Evolutionary conservation across 2,888 invertebrate genomes (phyloP).

Genomic region (Beris chalybata): DNA sequence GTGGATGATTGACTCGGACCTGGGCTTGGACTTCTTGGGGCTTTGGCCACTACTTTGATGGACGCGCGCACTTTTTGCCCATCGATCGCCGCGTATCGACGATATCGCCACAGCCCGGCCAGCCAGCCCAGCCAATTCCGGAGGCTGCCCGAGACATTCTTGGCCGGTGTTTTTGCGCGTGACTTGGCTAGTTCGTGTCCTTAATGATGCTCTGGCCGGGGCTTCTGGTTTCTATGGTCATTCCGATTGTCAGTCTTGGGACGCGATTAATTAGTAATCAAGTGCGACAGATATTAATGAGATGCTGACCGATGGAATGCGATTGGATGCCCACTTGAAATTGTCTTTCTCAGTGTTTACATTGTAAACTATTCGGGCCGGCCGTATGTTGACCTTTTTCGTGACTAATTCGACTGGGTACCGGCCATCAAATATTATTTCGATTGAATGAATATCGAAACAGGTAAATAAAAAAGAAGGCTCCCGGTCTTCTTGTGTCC

Average conservation of each 20-base stretch:
- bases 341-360: conserved; percentile 5
- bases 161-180: conserved; percentile 29
- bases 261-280: conserved; percentile 30
- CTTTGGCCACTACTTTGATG: conserved; percentile 7
- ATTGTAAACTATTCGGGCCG: conserved; percentile 8
- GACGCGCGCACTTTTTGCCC: conserved; percentile 13
- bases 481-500: too few species aligned
- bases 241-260: conserved; percentile 9
- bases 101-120: conserved; percentile 1
- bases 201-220: conserved; percentile 23
- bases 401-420: conserved; percentile 13
- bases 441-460: conserved; percentile 10
- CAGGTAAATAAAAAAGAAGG: too few species aligned
- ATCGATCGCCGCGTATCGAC: neutral
- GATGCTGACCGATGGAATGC: conserved; percentile 19
- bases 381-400: conserved; percentile 22
- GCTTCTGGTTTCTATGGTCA: conserved; percentile 29
- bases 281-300: conserved; percentile 32
- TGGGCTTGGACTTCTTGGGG: neutral
- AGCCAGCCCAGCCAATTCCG: conserved; percentile 2
- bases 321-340: conserved; percentile 14
- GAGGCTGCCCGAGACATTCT: conserved; percentile 15
- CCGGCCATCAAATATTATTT: conserved; percentile 8
- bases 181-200: conserved; percentile 30
- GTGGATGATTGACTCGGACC: neutral